These are phyloP conservation scores for Eremobia ochroleuca DNA, from an alignment of 2,888 invertebrate genomes.

Conservation along the genomic window DNA sequence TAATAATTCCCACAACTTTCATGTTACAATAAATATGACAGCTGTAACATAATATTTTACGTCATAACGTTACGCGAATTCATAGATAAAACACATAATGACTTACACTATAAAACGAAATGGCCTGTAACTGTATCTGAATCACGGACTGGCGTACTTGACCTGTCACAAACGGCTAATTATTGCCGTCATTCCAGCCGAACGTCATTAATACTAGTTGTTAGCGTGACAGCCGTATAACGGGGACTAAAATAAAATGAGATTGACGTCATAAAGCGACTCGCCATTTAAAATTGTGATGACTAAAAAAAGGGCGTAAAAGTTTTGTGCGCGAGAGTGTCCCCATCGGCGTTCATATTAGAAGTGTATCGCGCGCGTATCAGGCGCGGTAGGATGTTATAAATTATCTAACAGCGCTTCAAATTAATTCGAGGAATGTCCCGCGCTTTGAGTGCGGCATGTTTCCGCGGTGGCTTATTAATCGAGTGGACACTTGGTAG, in stretches of 20 bases:
- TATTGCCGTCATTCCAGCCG: conserved; percentile 67
- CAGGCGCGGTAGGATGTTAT: conserved; percentile 88
- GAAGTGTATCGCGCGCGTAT: conserved; percentile 77
- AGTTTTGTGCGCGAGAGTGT: conserved; percentile 69
- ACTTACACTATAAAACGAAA: conserved; percentile 62
- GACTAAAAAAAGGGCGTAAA: conserved; percentile 49
- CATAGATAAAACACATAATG: conserved; percentile 59
- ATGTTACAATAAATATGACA: conserved; percentile 48
- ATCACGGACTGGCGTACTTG: conserved; percentile 64
- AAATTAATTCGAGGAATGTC: conserved; percentile 90
- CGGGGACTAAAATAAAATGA: conserved; percentile 67
- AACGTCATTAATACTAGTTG: conserved; percentile 71
- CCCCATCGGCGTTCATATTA: conserved; percentile 62
- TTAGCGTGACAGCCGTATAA: conserved; percentile 67
- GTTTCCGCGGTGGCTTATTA: conserved; percentile 88
- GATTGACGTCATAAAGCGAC: conserved; percentile 66
- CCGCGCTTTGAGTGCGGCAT: conserved; percentile 79
- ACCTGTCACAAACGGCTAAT: conserved; percentile 69
- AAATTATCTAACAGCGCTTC: conserved; percentile 90
- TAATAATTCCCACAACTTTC: conserved; percentile 48
- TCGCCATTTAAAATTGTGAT: conserved; percentile 54
- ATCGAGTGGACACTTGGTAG: conserved; percentile 86
- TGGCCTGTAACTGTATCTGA: conserved; percentile 64
- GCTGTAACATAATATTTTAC: conserved; percentile 47
- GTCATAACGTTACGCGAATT: conserved; percentile 44